phyloP scores from a whole-genome alignment of 2,888 invertebrate species.

The Microctonus brassicae region DNA sequence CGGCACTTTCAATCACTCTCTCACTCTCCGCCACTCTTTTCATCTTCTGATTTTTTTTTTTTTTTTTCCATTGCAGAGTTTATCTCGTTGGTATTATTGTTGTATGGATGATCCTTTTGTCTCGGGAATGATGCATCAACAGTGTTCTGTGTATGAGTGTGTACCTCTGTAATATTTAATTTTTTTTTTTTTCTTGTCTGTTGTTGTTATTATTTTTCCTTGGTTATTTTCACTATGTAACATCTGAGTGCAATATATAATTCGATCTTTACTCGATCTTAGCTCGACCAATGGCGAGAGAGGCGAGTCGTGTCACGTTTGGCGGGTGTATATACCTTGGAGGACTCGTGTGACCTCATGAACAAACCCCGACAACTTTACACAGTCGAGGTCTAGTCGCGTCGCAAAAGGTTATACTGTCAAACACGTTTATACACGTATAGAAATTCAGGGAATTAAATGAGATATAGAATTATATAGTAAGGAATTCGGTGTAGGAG shows the following conservation, averaged over 20 bases:
- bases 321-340: slow-evolving; percentile 24
- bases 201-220: background rate
- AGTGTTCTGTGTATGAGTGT: too few relatives aligned
- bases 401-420: slow-evolving; percentile 32
- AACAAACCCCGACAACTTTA: slow-evolving; percentile 27
- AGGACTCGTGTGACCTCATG: slow-evolving; percentile 28
- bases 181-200: background rate
- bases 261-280: slow-evolving; percentile 33
- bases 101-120: slow-evolving; percentile 12
- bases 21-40: slow-evolving; percentile 18
- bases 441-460: too few relatives aligned
- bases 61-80: background rate
- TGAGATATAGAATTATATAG: background rate
- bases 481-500: background rate
- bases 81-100: slow-evolving; percentile 14
- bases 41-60: too few relatives aligned
- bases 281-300: slow-evolving; percentile 20
- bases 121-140: slow-evolving; percentile 12
- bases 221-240: background rate
- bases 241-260: slow-evolving; percentile 12
- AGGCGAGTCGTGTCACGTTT: slow-evolving; percentile 36
- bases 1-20: slow-evolving; percentile 25
- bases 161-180: too few relatives aligned
- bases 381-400: slow-evolving; percentile 23
- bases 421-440: slow-evolving; percentile 33